Conservation (phyloP, 2,888 invertebrate genomes). For the Yponomeuta malinellus region DNA sequence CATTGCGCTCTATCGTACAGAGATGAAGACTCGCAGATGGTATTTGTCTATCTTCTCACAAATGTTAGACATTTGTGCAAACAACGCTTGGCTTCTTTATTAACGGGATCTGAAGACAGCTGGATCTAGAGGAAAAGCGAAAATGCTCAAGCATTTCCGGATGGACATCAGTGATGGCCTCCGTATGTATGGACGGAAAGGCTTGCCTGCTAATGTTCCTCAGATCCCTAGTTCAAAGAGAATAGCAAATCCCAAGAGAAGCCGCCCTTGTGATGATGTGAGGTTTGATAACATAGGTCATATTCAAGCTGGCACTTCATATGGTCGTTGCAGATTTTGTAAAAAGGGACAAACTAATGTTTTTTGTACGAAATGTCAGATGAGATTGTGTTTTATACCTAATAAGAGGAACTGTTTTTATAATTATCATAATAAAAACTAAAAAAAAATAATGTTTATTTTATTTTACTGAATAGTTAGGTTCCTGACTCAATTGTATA, state of each 20-base stretch:
- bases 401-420: not conserved
- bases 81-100: slow-evolving; percentile 18
- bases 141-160: too few species aligned
- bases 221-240: too few species aligned
- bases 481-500: slow-evolving; percentile 1
- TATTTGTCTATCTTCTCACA: slow-evolving; percentile 22
- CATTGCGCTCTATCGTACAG: slow-evolving; percentile 15
- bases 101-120: slow-evolving; percentile 6
- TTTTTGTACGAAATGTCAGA: slow-evolving; percentile 1
- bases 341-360: not conserved
- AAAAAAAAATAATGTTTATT: not conserved
- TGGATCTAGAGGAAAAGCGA: too few species aligned
- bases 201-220: too few species aligned
- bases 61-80: slow-evolving; percentile 21
- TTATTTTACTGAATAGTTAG: not conserved
- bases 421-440: not conserved
- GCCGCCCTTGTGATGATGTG: not conserved
- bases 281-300: not conserved
- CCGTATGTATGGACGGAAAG: too few species aligned
- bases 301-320: not conserved
- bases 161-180: too few species aligned
- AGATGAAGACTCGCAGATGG: slow-evolving; percentile 20
- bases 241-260: not conserved
- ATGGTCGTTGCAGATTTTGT: not conserved
- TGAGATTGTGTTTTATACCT: slow-evolving; percentile 1